Evolutionary conservation across 2,888 invertebrate genomes (phyloP), one percentile per base, ranked within the genome.

Genomic region (Drosophila tanythrix): DNA sequence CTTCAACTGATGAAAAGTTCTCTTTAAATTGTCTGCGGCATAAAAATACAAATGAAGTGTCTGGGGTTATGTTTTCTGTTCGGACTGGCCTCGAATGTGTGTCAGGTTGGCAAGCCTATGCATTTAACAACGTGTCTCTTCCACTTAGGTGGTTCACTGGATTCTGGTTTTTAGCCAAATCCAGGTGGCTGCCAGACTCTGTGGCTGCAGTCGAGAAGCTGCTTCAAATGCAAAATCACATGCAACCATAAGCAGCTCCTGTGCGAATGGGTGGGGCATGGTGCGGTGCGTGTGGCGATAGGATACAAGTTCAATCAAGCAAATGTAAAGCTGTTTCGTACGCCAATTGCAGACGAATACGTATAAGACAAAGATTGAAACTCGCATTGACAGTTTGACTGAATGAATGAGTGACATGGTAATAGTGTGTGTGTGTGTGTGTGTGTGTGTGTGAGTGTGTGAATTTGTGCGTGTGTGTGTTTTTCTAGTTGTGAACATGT

Each of bases 341-440:
- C 87, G 83, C 88, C 88, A 88, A 88, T 80, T 82, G 85, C 83
- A 83, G 80, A 73, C 80, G 71, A 82, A 73, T 80, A 78, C 82
- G 80, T 73, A 84, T 84, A 74, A 82, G 71, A 82, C 88, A 88
- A 83, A 83, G 85, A 83, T 85, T 80, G 80, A 84, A 83, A 82
- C 83, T 71, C 71, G 71, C 80, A 88, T 80, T 85, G 83, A 88
- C 83, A 83, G 83, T 85, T 88, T 83, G 82, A 83, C 84, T 81
- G 79, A 83, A 65, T 83, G 86, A 83, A 76, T 83, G 83, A 83
- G 73, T 88, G 83, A 82, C 82, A 79, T 70, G 74, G 73, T 63
- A 79, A 81, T 70, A 70, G 61, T 75, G 48, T 74, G 29, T 56
- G 21, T 15, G 60, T 58, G 38, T 35, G n/a, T 60, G 18, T 10